Evolutionary conservation across 2,113 vertebrate genomes (phyloP).

Genomic region (Hylia prasina): DNA sequence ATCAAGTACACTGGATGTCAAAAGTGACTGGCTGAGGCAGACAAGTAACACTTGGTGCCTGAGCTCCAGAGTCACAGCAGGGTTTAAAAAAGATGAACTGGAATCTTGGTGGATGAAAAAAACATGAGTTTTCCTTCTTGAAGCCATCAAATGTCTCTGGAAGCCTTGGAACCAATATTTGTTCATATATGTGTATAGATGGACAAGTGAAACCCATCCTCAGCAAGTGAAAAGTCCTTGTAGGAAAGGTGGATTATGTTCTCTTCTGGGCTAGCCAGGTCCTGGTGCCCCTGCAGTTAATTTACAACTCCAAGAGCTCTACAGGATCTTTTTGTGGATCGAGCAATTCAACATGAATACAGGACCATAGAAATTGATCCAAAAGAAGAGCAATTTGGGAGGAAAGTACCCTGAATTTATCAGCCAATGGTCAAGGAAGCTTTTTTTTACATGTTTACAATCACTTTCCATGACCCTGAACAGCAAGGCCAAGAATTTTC

Average conservation of each 20-base stretch:
- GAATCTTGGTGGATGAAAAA: conserved; percentile 30
- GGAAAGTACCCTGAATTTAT: not conserved
- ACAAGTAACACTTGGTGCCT: conserved; percentile 18
- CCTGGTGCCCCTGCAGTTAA: not conserved
- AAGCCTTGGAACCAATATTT: conserved; percentile 1
- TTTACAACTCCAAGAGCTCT: not conserved
- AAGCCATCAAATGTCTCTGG: not conserved
- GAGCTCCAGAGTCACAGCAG: conserved; percentile 39
- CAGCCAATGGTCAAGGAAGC: not conserved
- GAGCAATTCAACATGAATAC: not conserved
- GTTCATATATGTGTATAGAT: not conserved
- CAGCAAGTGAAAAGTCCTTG: not conserved
- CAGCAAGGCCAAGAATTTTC: not conserved
- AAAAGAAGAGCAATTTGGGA: not conserved
- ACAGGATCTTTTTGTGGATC: not conserved
- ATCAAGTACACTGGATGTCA: conserved; percentile 61
- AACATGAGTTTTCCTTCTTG: conserved; percentile 22
- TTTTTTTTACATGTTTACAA: not conserved
- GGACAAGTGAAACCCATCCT: not conserved
- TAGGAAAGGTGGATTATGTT: not conserved
- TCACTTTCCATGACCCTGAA: not conserved
- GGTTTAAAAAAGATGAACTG: conserved; percentile 25
- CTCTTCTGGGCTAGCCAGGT: not conserved
- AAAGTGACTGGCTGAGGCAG: conserved; percentile 46
- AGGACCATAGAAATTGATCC: not conserved